Base-by-base conservation (phyloP, 2,797 vertebrate species). In the Pyrocephalus nanus region DNA sequence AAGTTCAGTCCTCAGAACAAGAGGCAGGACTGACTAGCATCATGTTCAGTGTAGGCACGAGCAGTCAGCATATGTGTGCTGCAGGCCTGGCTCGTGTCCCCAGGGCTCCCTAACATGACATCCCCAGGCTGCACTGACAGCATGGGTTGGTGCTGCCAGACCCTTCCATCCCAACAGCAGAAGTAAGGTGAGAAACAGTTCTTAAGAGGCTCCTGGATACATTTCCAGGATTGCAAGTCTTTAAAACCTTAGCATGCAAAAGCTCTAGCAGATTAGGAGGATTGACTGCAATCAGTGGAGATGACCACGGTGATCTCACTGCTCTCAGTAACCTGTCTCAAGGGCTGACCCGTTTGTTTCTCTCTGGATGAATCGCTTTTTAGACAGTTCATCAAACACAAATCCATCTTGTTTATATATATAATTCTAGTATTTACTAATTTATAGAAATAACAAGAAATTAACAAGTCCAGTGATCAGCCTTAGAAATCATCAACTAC, bases 381-480 rank as follows among this genome's bases (percentile, higher is more conserved):
- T 65, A 91, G 67, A 50, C 61, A 87, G 40, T 8, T 22, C 6
- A 75, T 86, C 6, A 75, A 87, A 78, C 21, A 77, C 18, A 65
- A 81, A 73, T 45, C 36, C 8, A 2, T 87, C 43, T 61, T 88
- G 26, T 78, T 78, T 80, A 45, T 10, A 34, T 15, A 51, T 8
- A n/a, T 10, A 69, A 86, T 36, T 48, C 70, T 77, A 77, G 26
- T 84, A 90, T 9, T 86, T 70, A 58, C 8, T 11, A 22, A 27
- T 57, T 62, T 66, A 40, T 73, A 80, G 80, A 85, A 83, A 62
- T 11, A 88, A 42, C 15, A 87, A 82, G n/a, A 87, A 74, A 67
- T 70, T 58, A 77, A 51, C n/a, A 86, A 50, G 12, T 72, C 47
- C 54, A 45, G 58, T 23, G 21, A 84, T 42, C 42, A 66, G 25